These are phyloP conservation scores for Hesperophylax magnus DNA, from an alignment of 1,140 invertebrate genomes.

Conservation along the genomic window DNA sequence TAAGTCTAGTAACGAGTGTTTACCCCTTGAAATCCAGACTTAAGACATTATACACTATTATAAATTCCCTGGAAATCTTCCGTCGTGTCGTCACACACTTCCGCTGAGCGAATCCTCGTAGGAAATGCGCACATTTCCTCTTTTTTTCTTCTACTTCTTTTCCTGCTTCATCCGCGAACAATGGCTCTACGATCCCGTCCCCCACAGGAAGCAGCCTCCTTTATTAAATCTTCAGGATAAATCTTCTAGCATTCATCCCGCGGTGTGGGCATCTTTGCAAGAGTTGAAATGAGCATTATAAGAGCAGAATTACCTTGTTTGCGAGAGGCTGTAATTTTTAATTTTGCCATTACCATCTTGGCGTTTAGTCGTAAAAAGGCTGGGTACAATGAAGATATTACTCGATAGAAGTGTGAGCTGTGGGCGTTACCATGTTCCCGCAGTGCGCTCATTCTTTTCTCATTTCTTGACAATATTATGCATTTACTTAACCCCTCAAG, in stretches of 20 bases:
- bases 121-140: constrained; percentile 21
- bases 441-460: no score
- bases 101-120: neutral
- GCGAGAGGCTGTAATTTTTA: neutral
- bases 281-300: neutral
- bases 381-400: no score
- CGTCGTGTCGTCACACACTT: neutral
- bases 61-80: neutral
- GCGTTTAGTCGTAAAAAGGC: no score
- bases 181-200: neutral
- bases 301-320: constrained; percentile 16
- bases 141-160: neutral
- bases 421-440: no score
- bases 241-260: neutral
- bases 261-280: neutral
- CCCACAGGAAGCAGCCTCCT: neutral
- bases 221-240: constrained; percentile 21
- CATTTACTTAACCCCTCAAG: no score
- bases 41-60: neutral
- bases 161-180: no score
- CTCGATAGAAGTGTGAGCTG: no score
- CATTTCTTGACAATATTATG: no score
- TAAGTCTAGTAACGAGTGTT: no score
- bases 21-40: no score
- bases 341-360: neutral